Conservation (phyloP, 2,888 invertebrate species). For the Nematopogon swammerdamellus region DNA sequence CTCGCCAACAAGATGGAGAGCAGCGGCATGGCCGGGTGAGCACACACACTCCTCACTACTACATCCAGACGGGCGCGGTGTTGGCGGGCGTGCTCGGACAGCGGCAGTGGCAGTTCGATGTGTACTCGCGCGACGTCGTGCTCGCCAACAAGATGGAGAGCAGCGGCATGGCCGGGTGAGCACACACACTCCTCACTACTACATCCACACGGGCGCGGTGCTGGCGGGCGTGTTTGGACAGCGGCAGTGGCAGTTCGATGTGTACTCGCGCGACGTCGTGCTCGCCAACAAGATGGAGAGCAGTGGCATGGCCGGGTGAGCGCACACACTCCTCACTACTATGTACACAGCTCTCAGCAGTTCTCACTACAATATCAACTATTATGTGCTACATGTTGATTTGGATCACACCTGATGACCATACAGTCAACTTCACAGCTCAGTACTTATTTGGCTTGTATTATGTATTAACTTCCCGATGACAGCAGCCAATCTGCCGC, state of each 20-base stretch:
- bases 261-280: conserved; percentile 93
- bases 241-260: conserved; percentile 54
- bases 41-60: too few species aligned
- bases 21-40: conserved; percentile 90
- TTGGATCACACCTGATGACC: too few species aligned
- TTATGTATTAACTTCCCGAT: too few species aligned
- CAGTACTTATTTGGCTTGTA: too few species aligned
- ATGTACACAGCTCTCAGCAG: too few species aligned
- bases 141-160: conserved; percentile 97
- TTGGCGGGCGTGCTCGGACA: conserved; percentile 92
- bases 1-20: conserved; percentile 99
- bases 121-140: conserved; percentile 93
- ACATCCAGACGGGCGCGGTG: conserved; percentile 92
- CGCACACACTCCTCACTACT: conserved; percentile 9
- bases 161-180: conserved; percentile 90
- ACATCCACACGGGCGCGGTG: too few species aligned
- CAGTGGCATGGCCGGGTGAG: conserved; percentile 90
- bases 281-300: conserved; percentile 97
- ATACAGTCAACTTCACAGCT: too few species aligned
- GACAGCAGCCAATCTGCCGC: too few species aligned
- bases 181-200: conserved; percentile 9
- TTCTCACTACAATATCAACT: too few species aligned
- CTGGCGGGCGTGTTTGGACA: too few species aligned
- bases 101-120: conserved; percentile 95
- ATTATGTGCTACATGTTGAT: too few species aligned